These are phyloP conservation scores for Parnassius orleans DNA, from an alignment of 2,888 invertebrate genomes.

Conservation along the genomic window DNA sequence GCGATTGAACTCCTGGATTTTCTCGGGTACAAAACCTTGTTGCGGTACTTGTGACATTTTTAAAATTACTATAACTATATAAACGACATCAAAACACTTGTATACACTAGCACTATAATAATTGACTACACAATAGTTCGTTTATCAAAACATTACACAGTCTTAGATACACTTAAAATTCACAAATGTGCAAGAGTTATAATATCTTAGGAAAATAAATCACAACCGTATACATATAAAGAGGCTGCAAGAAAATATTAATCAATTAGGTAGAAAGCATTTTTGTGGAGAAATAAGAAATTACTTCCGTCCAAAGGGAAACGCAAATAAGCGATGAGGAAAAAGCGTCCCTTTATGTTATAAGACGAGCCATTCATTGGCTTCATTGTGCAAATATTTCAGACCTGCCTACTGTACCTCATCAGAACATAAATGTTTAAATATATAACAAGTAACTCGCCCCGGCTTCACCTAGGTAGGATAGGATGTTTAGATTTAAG, in stretches of 20 bases:
- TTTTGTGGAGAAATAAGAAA: neutral
- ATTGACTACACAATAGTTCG: constrained; percentile 52
- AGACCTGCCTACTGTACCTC: constrained; percentile 15
- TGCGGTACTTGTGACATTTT: constrained; percentile 69
- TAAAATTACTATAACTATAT: constrained; percentile 35
- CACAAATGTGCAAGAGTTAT: constrained; percentile 39
- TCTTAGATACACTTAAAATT: constrained; percentile 37
- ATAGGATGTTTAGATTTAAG: too few species aligned
- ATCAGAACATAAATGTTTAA: constrained; percentile 7
- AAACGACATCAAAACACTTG: constrained; percentile 53
- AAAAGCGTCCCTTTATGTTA: constrained; percentile 9
- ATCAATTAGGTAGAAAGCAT: constrained; percentile 16
- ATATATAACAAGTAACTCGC: too few species aligned
- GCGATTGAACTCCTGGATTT: constrained; percentile 69
- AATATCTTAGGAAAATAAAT: constrained; percentile 57
- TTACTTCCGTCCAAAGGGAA: neutral
- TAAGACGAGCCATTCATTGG: constrained; percentile 4
- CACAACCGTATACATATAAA: constrained; percentile 62
- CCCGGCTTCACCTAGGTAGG: too few species aligned
- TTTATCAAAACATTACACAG: constrained; percentile 48
- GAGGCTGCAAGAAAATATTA: constrained; percentile 37
- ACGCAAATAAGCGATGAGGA: constrained; percentile 22
- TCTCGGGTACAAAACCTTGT: constrained; percentile 70
- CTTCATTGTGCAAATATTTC: constrained; percentile 9
- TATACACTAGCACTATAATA: constrained; percentile 39